phyloP scores from a whole-genome alignment of 2,888 invertebrate species.

The Hypena proboscidalis region DNA sequence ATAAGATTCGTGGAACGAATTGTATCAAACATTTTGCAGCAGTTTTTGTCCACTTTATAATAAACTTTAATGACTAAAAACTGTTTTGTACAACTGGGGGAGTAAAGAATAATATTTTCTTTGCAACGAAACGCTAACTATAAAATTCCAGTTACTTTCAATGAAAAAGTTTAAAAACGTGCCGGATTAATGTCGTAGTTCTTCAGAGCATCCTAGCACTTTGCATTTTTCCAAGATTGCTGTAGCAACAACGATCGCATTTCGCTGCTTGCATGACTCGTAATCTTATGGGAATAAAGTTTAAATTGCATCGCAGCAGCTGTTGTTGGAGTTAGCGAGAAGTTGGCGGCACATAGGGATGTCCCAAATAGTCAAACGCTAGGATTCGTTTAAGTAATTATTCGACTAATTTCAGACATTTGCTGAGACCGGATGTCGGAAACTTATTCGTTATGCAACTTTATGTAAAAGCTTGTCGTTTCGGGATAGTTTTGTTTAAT shows the following conservation, averaged over 20 bases:
- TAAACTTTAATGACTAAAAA: constrained; percentile 24
- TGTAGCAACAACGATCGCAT: constrained; percentile 44
- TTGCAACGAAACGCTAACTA: constrained; percentile 16
- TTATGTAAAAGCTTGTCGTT: no score
- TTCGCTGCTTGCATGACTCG: constrained; percentile 40
- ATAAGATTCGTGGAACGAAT: no score
- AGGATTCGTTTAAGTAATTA: constrained; percentile 25
- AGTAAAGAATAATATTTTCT: constrained; percentile 16
- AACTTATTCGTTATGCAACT: constrained; percentile 5
- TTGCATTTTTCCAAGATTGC: constrained; percentile 70
- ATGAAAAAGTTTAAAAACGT: constrained; percentile 53
- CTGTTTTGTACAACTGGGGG: constrained; percentile 12
- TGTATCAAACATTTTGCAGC: background rate
- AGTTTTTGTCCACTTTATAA: constrained; percentile 2
- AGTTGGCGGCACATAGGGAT: constrained; percentile 50
- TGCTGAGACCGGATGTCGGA: constrained; percentile 7
- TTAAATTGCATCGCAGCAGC: constrained; percentile 55
- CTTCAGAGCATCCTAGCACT: constrained; percentile 65
- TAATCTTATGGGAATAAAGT: constrained; percentile 57
- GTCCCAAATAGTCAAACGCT: constrained; percentile 14
- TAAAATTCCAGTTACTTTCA: constrained; percentile 33
- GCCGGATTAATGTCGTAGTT: constrained; percentile 59
- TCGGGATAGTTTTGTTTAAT: background rate
- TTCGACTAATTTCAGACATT: constrained; percentile 30
- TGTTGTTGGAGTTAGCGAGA: constrained; percentile 39